These are phyloP conservation scores for Portunus trituberculatus DNA, from an alignment of 1,140 invertebrate genomes.

Conservation along the genomic window DNA sequence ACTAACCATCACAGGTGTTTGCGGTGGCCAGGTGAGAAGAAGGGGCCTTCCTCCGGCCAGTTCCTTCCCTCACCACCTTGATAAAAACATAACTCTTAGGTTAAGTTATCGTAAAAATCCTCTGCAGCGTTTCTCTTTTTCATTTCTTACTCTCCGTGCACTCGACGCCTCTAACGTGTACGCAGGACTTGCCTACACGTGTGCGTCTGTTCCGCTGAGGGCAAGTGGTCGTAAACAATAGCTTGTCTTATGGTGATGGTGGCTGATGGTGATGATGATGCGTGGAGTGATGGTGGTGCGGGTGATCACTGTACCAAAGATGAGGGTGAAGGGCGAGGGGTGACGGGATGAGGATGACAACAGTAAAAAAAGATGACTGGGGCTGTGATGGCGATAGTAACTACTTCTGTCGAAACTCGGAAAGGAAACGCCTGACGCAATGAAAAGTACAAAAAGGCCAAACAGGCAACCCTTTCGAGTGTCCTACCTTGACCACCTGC, in stretches of 20 bases:
- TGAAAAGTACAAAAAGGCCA: not conserved
- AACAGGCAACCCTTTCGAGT: not conserved
- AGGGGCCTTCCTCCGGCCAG: not conserved
- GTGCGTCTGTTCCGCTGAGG: not conserved
- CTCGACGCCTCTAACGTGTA: no score
- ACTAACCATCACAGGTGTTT: slow-evolving; percentile 11
- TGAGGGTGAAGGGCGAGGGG: not conserved
- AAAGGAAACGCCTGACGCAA: not conserved
- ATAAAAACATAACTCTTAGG: not conserved
- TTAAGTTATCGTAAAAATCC: not conserved
- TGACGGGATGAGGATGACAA: no score
- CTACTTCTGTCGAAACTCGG: not conserved
- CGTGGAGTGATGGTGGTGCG: not conserved
- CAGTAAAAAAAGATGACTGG: not conserved
- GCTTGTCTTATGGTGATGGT: not conserved
- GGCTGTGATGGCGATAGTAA: not conserved
- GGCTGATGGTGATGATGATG: not conserved
- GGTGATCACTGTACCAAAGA: not conserved
- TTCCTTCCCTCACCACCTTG: not conserved
- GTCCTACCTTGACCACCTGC: not conserved
- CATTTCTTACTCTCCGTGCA: no score
- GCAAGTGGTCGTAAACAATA: slow-evolving; percentile 1
- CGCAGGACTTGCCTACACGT: no score
- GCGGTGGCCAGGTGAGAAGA: not conserved
- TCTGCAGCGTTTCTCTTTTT: not conserved